Evolutionary conservation across 1,140 invertebrate species (phyloP).

Genomic region (Drosophila subobscura): DNA sequence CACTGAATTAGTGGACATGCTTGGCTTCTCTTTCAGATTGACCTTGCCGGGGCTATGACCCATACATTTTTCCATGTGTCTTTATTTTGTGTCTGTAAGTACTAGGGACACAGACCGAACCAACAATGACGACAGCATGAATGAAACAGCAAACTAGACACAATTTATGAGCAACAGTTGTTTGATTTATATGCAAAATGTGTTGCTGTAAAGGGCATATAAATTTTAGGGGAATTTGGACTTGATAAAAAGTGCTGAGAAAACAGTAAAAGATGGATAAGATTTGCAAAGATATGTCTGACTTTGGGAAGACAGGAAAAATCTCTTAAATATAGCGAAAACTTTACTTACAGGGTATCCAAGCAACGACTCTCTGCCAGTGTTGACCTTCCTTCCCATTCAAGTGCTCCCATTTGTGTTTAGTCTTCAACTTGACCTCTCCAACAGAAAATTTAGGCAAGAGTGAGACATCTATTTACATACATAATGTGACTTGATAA

Average conservation of each 20-base stretch:
- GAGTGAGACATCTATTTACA: constrained; percentile 16
- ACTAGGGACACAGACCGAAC: constrained; percentile 4
- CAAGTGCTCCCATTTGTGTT: constrained; percentile 31
- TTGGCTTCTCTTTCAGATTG: constrained; percentile 51
- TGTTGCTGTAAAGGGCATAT: background rate
- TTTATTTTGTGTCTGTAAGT: constrained; percentile 10
- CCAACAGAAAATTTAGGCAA: constrained; percentile 12
- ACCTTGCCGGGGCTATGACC: constrained; percentile 64
- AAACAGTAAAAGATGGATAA: too few species aligned
- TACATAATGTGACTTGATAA: constrained; percentile 57
- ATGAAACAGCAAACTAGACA: constrained; percentile 38
- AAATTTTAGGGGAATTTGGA: background rate
- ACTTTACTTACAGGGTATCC: background rate
- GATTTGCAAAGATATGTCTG: too few species aligned
- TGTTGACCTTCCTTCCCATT: background rate
- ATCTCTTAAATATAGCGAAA: too few species aligned
- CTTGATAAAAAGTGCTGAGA: too few species aligned
- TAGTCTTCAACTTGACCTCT: constrained; percentile 56
- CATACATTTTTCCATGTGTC: constrained; percentile 21
- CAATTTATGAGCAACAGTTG: constrained; percentile 59
- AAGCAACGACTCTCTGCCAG: too few species aligned
- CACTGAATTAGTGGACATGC: constrained; percentile 49
- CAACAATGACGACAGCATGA: constrained; percentile 58
- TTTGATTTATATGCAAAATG: constrained; percentile 5
- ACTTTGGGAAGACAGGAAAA: too few species aligned